Conservation (phyloP, 2,797 vertebrate species). For the Steatocranus sp. region DNA sequence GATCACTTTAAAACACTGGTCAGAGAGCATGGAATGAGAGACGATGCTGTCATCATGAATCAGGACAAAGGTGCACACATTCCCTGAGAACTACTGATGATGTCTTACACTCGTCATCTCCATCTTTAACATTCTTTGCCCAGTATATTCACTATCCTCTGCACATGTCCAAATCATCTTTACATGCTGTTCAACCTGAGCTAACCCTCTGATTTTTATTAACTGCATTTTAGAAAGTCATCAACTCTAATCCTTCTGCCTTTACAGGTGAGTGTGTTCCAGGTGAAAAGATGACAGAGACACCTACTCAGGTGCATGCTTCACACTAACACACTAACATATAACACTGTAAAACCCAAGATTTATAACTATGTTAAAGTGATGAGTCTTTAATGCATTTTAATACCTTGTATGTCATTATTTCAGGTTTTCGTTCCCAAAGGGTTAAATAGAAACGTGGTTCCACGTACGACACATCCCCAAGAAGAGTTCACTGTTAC, state of each 20-base stretch:
- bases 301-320: not conserved
- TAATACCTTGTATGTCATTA: not conserved
- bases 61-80: slow-evolving; percentile 70
- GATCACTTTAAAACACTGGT: slow-evolving; percentile 79
- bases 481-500: not conserved
- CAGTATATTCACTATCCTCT: not conserved
- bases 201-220: not conserved
- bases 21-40: slow-evolving; percentile 70
- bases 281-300: slow-evolving; percentile 39
- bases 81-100: not conserved
- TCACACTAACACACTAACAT: not conserved
- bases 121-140: not conserved
- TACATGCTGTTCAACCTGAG: not conserved
- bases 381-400: not conserved
- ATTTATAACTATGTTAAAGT: not conserved
- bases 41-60: slow-evolving; percentile 72
- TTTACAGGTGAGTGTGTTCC: slow-evolving; percentile 55
- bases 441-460: not conserved
- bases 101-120: not conserved
- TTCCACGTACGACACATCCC: not conserved
- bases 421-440: not conserved
- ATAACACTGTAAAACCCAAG: not conserved
- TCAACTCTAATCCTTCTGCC: not conserved
- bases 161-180: not conserved
- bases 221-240: not conserved